Evolutionary conservation across 2,797 vertebrate species (phyloP).

Genomic region (Brachyalestes nurse): DNA sequence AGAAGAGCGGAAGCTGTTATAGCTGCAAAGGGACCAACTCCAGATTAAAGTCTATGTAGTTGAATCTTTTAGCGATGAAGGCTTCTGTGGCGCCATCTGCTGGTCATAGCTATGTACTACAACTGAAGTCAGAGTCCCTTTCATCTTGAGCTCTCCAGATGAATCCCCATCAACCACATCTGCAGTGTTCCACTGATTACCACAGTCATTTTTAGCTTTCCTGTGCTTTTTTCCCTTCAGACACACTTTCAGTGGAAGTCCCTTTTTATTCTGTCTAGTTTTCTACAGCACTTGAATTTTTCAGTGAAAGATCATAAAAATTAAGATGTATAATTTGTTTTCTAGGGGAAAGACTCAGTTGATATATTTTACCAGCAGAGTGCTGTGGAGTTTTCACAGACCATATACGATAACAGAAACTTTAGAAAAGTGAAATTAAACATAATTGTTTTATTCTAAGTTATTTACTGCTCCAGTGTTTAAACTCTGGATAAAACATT

Average conservation of each 20-base stretch:
- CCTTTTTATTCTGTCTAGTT: not conserved
- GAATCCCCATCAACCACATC: not conserved
- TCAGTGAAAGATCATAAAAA: too few species aligned
- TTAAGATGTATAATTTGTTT: not conserved
- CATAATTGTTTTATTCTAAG: too few species aligned
- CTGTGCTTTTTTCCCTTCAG: not conserved
- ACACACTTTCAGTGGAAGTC: not conserved
- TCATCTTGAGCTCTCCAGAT: not conserved
- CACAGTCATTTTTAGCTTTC: not conserved
- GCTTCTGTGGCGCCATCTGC: not conserved
- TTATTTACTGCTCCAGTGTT: too few species aligned
- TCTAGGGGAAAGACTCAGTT: not conserved
- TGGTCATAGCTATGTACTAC: conserved; percentile 38
- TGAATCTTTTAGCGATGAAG: not conserved
- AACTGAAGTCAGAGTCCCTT: not conserved
- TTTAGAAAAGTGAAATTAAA: too few species aligned
- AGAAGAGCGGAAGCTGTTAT: too few species aligned
- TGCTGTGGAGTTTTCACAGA: not conserved
- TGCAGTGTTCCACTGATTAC: not conserved
- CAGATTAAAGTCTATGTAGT: too few species aligned
- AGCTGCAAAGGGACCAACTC: too few species aligned
- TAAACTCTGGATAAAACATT: too few species aligned
- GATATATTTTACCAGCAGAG: too few species aligned
- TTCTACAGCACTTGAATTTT: too few species aligned
- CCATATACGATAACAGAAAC: too few species aligned